Evolutionary conservation across 2,113 vertebrate genomes (phyloP).

Genomic region (Strix aluco): DNA sequence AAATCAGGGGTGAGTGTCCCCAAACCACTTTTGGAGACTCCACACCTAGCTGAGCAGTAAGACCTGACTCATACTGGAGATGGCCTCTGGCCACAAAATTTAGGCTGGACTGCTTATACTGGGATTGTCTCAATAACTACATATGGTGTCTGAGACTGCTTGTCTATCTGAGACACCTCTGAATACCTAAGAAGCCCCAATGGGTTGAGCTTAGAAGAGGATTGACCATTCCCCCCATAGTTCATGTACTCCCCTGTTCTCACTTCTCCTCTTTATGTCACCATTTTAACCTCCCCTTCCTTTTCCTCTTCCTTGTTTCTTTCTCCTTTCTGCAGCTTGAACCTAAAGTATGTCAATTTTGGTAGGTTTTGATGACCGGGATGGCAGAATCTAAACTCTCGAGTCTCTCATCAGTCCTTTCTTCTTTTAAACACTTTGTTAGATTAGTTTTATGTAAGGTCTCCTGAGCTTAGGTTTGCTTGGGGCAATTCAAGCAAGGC

Average conservation of each 20-base stretch:
- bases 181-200: not conserved
- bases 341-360: not conserved
- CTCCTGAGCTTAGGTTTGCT: not conserved
- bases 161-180: not conserved
- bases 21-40: not conserved
- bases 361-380: not conserved
- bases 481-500: not conserved
- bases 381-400: not conserved
- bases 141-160: not conserved
- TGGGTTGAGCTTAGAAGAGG: not conserved
- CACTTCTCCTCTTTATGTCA: not conserved
- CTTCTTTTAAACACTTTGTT: not conserved
- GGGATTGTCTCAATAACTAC: not conserved
- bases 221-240: fast-evolving
- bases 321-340: not conserved
- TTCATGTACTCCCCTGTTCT: not conserved
- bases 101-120: not conserved
- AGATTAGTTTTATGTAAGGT: not conserved
- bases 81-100: not conserved
- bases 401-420: not conserved
- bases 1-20: not conserved
- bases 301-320: not conserved
- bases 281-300: not conserved
- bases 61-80: not conserved
- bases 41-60: not conserved